Percentiles rank a stretch among this genome's conserved stretches.
These are phyloP conservation scores for Pelodytes ibericus DNA, from an alignment of 2,797 vertebrate species.

Conservation along the genomic window DNA sequence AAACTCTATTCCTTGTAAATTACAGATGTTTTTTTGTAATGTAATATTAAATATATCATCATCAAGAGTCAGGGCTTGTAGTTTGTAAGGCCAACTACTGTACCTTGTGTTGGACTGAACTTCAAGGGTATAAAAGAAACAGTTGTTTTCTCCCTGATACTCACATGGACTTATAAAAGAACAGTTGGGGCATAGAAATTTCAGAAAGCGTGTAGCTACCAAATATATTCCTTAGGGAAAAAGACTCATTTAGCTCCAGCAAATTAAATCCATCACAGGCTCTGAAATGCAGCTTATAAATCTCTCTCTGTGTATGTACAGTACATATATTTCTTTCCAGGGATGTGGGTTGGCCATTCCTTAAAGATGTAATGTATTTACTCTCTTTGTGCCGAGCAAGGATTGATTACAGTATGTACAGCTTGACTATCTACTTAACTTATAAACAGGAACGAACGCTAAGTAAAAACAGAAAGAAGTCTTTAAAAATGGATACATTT, in stretches of 20 bases:
- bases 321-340: conserved; percentile 33
- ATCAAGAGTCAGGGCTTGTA: not conserved
- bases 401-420: not conserved
- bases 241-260: conserved; percentile 50
- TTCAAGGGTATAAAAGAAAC: conserved; percentile 43
- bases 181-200: conserved; percentile 46
- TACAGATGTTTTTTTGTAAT: conserved; percentile 45
- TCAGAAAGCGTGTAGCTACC: conserved; percentile 38
- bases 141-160: conserved; percentile 42
- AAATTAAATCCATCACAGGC: conserved; percentile 44
- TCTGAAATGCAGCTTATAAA: conserved; percentile 45
- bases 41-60: conserved; percentile 39
- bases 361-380: conserved; percentile 27
- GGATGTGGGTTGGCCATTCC: conserved; percentile 12
- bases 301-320: conserved; percentile 31
- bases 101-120: conserved; percentile 41
- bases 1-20: conserved; percentile 22
- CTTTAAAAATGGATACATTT: too few relatives aligned
- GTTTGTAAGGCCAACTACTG: conserved; percentile 41
- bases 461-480: too few relatives aligned
- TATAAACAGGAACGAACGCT: too few relatives aligned
- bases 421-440: not conserved
- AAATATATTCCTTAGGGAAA: conserved; percentile 40
- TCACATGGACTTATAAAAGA: conserved; percentile 36
- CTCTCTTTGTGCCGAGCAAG: not conserved